These are phyloP conservation scores for Rhopilema esculentum DNA, from an alignment of 30 jellyfish, hydroid and myxozoan genomes.

Conservation along the genomic window DNA sequence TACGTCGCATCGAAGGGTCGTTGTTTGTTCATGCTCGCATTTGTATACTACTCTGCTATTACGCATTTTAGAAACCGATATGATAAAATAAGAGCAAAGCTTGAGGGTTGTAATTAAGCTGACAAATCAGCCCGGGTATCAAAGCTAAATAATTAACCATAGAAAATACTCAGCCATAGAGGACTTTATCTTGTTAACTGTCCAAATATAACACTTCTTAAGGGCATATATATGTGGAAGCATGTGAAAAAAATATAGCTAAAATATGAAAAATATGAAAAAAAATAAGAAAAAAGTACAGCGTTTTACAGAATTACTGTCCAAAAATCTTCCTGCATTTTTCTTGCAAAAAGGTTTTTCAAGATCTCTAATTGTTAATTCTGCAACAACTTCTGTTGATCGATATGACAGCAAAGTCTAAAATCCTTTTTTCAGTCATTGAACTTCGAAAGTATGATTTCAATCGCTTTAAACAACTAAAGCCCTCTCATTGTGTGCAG, in stretches of 20 bases:
- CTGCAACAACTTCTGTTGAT: slow-evolving; percentile 9
- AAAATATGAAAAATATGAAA: too few species aligned
- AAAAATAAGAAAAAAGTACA: too few species aligned
- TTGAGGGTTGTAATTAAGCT: slow-evolving; percentile 1
- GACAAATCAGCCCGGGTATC: slow-evolving; percentile 1
- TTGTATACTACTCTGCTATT: slow-evolving; percentile 2
- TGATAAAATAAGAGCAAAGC: slow-evolving; percentile 32
- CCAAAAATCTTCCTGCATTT: neutral
- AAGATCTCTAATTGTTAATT: neutral
- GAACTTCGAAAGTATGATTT: slow-evolving; percentile 8
- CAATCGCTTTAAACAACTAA: slow-evolving; percentile 39
- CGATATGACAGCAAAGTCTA: neutral
- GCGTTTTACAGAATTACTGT: neutral
- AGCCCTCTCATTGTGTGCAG: slow-evolving; percentile 44
- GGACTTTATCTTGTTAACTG: slow-evolving; percentile 2
- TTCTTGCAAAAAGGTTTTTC: neutral
- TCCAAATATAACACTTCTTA: neutral
- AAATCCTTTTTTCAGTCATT: slow-evolving; percentile 1
- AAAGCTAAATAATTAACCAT: neutral
- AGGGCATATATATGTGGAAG: neutral
- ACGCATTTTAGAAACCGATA: slow-evolving; percentile 26
- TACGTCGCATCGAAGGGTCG: slow-evolving; percentile 23
- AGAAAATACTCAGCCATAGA: neutral
- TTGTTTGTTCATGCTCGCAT: slow-evolving; percentile 33
- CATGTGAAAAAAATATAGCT: neutral